Evolutionary conservation across 2,888 invertebrate species (phyloP).

Genomic region (Slavum lentiscoides): DNA sequence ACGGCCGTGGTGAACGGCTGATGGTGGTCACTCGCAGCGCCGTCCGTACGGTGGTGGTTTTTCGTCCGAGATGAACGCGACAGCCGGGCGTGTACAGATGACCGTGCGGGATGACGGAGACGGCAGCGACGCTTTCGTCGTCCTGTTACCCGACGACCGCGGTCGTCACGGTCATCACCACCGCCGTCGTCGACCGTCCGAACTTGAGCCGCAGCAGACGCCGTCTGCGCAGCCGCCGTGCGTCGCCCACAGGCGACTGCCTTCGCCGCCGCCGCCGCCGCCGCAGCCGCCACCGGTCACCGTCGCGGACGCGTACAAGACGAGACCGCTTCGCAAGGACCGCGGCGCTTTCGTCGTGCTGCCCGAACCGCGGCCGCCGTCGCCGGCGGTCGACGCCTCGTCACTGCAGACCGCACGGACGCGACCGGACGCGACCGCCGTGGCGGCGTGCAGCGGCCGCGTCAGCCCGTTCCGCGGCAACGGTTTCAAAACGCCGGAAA

Average conservation of each 20-base stretch:
- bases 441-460: slow-evolving; percentile 23
- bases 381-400: background rate
- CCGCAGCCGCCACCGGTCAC: background rate
- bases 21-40: too few species aligned
- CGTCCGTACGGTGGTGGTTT: too few species aligned
- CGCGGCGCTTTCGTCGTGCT: slow-evolving; percentile 45
- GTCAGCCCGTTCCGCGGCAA: slow-evolving; percentile 40
- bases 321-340: slow-evolving; percentile 34
- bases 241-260: background rate
- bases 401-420: background rate
- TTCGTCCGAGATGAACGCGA: background rate
- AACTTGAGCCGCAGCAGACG: too few species aligned
- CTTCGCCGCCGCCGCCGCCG: background rate
- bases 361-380: slow-evolving; percentile 12
- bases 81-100: slow-evolving; percentile 21
- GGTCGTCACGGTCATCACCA: too few species aligned
- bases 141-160: slow-evolving; percentile 20
- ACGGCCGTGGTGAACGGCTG: too few species aligned
- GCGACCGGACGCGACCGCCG: background rate
- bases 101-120: slow-evolving; percentile 2
- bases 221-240: background rate
- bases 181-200: background rate
- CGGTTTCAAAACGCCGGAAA: slow-evolving; percentile 45
- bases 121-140: slow-evolving; percentile 45
- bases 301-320: slow-evolving; percentile 34